These are phyloP conservation scores for Lymantria monacha DNA, from an alignment of 2,888 invertebrate genomes.

Conservation along the genomic window DNA sequence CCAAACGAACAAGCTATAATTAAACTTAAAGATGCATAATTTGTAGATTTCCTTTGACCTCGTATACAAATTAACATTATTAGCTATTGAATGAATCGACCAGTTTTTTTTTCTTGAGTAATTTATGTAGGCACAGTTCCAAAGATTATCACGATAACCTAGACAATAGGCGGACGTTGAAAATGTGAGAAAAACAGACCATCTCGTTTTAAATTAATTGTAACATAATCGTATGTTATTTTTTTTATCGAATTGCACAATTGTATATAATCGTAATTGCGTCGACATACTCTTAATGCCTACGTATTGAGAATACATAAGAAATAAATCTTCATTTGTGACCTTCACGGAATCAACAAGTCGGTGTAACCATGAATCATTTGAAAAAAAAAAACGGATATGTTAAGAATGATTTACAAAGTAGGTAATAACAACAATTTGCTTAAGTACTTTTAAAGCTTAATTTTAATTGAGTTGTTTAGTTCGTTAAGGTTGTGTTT, in stretches of 20 bases:
- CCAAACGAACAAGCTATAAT: background rate
- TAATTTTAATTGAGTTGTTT: slow-evolving; percentile 14
- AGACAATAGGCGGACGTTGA: slow-evolving; percentile 70
- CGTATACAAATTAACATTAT: slow-evolving; percentile 50
- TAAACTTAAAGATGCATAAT: slow-evolving; percentile 21
- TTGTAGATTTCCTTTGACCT: slow-evolving; percentile 46
- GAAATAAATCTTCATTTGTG: slow-evolving; percentile 23
- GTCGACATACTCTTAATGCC: slow-evolving; percentile 30
- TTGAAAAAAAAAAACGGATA: slow-evolving; percentile 41
- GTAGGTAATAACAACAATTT: slow-evolving; percentile 6
- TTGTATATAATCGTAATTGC: slow-evolving; percentile 35
- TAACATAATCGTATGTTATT: slow-evolving; percentile 39
- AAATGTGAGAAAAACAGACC: slow-evolving; percentile 58
- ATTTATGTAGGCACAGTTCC: slow-evolving; percentile 39
- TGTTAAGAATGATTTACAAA: slow-evolving; percentile 10
- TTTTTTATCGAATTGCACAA: slow-evolving; percentile 36
- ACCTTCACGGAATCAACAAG: slow-evolving; percentile 52
- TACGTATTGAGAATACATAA: slow-evolving; percentile 21
- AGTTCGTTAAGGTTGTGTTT: slow-evolving; percentile 8
- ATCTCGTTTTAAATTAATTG: slow-evolving; percentile 40
- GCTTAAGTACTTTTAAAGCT: slow-evolving; percentile 5
- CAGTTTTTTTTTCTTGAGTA: slow-evolving; percentile 40
- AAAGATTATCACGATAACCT: slow-evolving; percentile 27
- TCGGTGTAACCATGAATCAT: slow-evolving; percentile 3
- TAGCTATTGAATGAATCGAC: slow-evolving; percentile 41